These are phyloP conservation scores for Harpalus rufipes DNA, from an alignment of 2,888 invertebrate genomes.

Conservation along the genomic window DNA sequence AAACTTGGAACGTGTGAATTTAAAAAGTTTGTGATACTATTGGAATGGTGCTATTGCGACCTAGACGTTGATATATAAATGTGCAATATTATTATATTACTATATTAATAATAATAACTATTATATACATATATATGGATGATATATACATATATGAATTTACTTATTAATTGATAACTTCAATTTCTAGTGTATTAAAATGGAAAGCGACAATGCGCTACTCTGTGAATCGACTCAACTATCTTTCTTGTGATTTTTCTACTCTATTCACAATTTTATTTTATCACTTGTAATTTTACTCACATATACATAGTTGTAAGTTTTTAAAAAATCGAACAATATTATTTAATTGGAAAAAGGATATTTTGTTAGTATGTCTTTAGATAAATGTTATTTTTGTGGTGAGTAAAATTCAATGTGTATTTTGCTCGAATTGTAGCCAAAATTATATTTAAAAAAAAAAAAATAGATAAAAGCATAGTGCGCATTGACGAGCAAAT, in stretches of 20 bases:
- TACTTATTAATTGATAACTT: slow-evolving; percentile 60
- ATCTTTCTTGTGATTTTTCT: slow-evolving; percentile 36
- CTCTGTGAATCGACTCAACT: slow-evolving; percentile 38
- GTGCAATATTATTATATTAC: slow-evolving; percentile 77
- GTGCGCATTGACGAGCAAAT: slow-evolving; percentile 61
- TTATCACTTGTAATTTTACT: slow-evolving; percentile 41
- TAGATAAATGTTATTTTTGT: slow-evolving; percentile 14
- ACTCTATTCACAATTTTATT: slow-evolving; percentile 34
- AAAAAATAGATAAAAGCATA: slow-evolving; percentile 8
- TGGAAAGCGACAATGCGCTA: slow-evolving; percentile 50
- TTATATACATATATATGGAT: slow-evolving; percentile 61
- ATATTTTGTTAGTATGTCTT: slow-evolving; percentile 12
- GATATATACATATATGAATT: slow-evolving; percentile 62
- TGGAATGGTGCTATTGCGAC: slow-evolving; percentile 77
- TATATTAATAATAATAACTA: slow-evolving; percentile 65
- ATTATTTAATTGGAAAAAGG: slow-evolving; percentile 29
- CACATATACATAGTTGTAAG: slow-evolving; percentile 10
- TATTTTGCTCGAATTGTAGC: slow-evolving; percentile 44
- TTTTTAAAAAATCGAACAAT: slow-evolving; percentile 33
- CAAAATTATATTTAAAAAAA: slow-evolving; percentile 20
- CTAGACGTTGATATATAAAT: slow-evolving; percentile 72
- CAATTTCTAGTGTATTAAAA: slow-evolving; percentile 58
- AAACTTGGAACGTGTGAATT: slow-evolving; percentile 70
- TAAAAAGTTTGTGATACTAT: slow-evolving; percentile 76
- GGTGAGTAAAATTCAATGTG: slow-evolving; percentile 48